Evolutionary conservation across 2,888 invertebrate species (phyloP).

Genomic region (Perizoma flavofasciatum): DNA sequence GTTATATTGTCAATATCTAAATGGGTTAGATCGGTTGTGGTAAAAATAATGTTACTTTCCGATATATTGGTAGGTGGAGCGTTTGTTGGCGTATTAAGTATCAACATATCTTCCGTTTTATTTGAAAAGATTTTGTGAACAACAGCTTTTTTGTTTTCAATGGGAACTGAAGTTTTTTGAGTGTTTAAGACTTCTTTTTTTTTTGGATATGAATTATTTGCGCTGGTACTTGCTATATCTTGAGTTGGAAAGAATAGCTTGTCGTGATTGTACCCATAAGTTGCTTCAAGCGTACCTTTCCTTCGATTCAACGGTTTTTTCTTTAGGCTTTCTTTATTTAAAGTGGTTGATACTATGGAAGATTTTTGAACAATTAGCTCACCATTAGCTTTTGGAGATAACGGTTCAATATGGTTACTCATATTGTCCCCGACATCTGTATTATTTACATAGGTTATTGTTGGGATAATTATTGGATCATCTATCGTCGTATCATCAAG

Average conservation of each 20-base stretch:
- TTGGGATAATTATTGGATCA: constrained; percentile 67
- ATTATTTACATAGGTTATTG: constrained; percentile 51
- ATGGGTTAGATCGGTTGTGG: constrained; percentile 9
- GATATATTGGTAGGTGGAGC: neutral
- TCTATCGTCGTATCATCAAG: constrained; percentile 36
- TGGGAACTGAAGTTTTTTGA: constrained; percentile 1
- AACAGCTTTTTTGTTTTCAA: constrained; percentile 16
- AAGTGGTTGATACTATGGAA: constrained; percentile 45
- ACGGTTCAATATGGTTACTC: constrained; percentile 63
- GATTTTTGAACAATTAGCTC: constrained; percentile 69
- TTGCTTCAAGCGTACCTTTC: constrained; percentile 78
- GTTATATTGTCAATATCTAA: constrained; percentile 7
- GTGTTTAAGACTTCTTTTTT: constrained; percentile 10
- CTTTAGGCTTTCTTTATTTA: constrained; percentile 63
- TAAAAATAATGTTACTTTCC: neutral
- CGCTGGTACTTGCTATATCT: constrained; percentile 19
- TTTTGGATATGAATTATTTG: constrained; percentile 10
- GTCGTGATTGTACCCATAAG: constrained; percentile 78
- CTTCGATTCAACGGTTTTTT: constrained; percentile 71
- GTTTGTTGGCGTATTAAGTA: constrained; percentile 11
- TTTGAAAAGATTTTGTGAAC: constrained; percentile 15
- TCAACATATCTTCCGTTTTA: constrained; percentile 8
- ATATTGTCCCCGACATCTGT: constrained; percentile 46
- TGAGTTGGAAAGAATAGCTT: constrained; percentile 59
- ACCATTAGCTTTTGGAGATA: constrained; percentile 54